Evolutionary conservation across 1,140 invertebrate species (phyloP).

Genomic region (Chrysomallon squamiferum): DNA sequence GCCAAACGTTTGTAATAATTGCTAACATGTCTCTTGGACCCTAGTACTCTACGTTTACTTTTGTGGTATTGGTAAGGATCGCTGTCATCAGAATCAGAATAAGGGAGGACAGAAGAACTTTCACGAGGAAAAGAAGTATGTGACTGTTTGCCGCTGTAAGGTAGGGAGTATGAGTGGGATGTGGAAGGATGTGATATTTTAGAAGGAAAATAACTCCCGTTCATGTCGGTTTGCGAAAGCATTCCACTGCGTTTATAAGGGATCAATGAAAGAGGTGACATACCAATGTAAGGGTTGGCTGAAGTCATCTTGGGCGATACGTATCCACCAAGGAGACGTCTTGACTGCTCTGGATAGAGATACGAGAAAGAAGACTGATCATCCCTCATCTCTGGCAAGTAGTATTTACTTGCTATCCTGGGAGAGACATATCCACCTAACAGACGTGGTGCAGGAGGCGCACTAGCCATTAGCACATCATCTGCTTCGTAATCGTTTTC

Average conservation of each 20-base stretch:
- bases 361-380: neutral
- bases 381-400: neutral
- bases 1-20: constrained; percentile 11
- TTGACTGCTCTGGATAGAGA: neutral
- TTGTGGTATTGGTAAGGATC: neutral
- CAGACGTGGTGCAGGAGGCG: neutral
- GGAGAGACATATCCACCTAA: neutral
- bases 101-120: neutral
- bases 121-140: neutral
- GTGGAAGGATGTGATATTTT: neutral
- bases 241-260: no score
- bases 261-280: no score
- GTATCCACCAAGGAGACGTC: neutral
- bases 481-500: neutral
- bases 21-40: constrained; percentile 10
- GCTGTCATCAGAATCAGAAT: neutral
- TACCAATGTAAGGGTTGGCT: no score
- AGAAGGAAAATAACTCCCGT: no score
- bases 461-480: neutral
- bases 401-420: neutral
- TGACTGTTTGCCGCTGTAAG: neutral
- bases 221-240: no score
- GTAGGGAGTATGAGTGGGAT: neutral
- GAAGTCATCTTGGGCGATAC: neutral
- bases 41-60: constrained; percentile 7